Conservation (phyloP, 2,113 vertebrate genomes). For the Lota lota region DNA sequence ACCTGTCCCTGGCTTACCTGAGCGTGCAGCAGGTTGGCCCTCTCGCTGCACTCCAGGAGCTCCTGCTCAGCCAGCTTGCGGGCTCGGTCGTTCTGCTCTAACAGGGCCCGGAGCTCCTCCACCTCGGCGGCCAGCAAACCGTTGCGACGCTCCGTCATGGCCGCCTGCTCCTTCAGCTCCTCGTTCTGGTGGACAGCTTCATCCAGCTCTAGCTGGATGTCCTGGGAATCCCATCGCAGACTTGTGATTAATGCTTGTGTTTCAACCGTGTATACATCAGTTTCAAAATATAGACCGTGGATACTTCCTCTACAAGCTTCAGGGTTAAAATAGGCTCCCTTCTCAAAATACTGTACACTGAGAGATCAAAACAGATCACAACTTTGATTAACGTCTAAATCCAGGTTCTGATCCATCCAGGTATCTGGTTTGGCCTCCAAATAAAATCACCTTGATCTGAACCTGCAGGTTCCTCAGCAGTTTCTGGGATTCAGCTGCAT, state of each 20-base stretch:
- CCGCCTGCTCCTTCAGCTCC: slow-evolving; percentile 85
- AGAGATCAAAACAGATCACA: background rate
- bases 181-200: slow-evolving; percentile 80
- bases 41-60: slow-evolving; percentile 83
- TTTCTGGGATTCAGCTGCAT: slow-evolving; percentile 84
- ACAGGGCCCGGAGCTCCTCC: slow-evolving; percentile 80
- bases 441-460: slow-evolving; percentile 83
- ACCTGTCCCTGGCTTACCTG: slow-evolving; percentile 70
- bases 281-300: too few species aligned
- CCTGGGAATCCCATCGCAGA: slow-evolving; percentile 54
- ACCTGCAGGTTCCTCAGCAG: slow-evolving; percentile 81
- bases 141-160: slow-evolving; percentile 82
- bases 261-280: too few species aligned
- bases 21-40: slow-evolving; percentile 87
- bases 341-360: background rate
- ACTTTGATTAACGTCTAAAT: background rate
- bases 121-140: slow-evolving; percentile 80
- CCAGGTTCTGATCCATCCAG: background rate
- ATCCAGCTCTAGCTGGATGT: slow-evolving; percentile 85
- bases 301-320: too few species aligned
- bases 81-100: slow-evolving; percentile 86
- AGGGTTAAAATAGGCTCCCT: background rate
- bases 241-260: too few species aligned
- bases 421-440: too few species aligned
- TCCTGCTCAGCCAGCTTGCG: slow-evolving; percentile 89